phyloP scores from a whole-genome alignment of 2,113 vertebrate species.

The Aspidoscelis tigris region DNA sequence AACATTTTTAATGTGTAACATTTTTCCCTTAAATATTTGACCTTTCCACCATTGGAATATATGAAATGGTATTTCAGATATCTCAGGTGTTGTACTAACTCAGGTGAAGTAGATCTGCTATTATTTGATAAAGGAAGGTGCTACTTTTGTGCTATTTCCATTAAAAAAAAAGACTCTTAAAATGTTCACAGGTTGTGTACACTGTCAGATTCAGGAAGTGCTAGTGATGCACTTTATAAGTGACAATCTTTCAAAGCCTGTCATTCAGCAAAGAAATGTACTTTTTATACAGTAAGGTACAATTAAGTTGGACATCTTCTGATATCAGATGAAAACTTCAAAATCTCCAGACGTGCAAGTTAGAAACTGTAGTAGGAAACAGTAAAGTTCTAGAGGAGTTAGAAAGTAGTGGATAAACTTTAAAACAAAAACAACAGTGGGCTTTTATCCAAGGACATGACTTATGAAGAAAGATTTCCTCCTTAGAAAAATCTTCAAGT shows the following conservation, averaged over 20 bases:
- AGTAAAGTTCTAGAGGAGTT: not conserved
- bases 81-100: not conserved
- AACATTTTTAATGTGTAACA: not conserved
- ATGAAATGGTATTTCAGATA: not conserved
- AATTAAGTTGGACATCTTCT: slow-evolving; percentile 66
- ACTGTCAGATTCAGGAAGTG: slow-evolving; percentile 65
- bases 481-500: no score
- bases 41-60: not conserved
- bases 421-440: not conserved
- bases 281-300: slow-evolving; percentile 60
- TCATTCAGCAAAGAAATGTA: slow-evolving; percentile 68
- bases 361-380: not conserved
- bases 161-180: not conserved
- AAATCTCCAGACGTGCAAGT: slow-evolving; percentile 45
- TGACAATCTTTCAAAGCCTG: slow-evolving; percentile 66
- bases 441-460: not conserved
- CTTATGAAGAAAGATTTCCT: no score
- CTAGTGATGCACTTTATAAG: slow-evolving; percentile 65
- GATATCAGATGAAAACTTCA: slow-evolving; percentile 56
- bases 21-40: not conserved
- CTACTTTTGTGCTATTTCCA: slow-evolving; percentile 49
- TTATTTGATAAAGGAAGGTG: slow-evolving; percentile 36
- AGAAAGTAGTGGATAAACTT: not conserved
- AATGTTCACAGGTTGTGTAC: slow-evolving; percentile 54
- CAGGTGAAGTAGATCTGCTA: not conserved